Conservation (phyloP, 2,888 invertebrate genomes). For the Actias luna region DNA sequence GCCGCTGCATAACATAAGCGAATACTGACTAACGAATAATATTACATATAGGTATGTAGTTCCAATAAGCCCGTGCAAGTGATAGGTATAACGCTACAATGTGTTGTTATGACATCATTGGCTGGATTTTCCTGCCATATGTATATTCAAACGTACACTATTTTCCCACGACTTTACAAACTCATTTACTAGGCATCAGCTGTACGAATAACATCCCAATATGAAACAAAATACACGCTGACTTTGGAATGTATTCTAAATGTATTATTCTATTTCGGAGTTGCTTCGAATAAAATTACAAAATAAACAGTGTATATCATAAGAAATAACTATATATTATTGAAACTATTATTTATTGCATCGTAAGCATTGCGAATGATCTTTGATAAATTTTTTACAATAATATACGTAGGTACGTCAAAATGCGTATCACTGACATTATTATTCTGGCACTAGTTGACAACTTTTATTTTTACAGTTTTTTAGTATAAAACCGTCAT, state of each 20-base stretch:
- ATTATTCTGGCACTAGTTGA: no score
- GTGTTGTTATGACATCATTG: slow-evolving; percentile 7
- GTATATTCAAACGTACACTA: slow-evolving; percentile 7
- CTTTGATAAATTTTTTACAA: background rate
- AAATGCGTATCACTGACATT: background rate
- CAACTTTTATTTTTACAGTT: no score
- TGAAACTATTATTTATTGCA: background rate
- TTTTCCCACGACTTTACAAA: slow-evolving; percentile 3
- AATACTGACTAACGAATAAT: background rate
- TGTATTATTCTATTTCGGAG: background rate
- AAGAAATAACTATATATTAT: background rate
- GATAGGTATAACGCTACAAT: slow-evolving; percentile 3
- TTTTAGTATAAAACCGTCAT: no score
- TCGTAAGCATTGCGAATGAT: background rate
- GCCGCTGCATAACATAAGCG: background rate
- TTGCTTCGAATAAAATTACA: background rate
- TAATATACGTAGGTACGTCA: no score
- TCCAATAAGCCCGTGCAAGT: slow-evolving; percentile 5
- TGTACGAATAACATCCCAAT: background rate
- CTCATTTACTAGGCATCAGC: background rate
- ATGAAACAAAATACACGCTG: background rate
- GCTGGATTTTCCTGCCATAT: background rate
- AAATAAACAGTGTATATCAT: background rate
- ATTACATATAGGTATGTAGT: background rate
- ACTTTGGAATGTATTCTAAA: background rate